phyloP scores from a whole-genome alignment of 23 tunicate species.

The Pegea sp. region DNA sequence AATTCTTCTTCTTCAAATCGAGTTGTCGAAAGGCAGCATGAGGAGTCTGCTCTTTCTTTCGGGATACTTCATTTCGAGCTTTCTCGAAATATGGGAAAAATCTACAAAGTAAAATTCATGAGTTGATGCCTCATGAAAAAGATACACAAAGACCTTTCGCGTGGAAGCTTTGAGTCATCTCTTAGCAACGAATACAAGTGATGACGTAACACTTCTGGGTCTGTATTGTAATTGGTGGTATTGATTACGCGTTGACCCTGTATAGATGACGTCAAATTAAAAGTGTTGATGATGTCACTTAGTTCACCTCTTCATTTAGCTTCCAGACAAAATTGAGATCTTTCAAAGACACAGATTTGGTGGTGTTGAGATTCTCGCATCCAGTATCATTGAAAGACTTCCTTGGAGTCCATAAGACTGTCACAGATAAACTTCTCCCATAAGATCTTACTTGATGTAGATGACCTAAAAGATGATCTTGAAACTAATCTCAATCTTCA shows the following conservation, averaged over 20 bases:
- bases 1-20: conserved; percentile 79
- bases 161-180: conserved; percentile 41
- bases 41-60: conserved; percentile 41
- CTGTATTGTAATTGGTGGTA: conserved; percentile 26
- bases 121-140: too few relatives aligned
- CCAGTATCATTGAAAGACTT: conserved; percentile 67
- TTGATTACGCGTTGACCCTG: conserved; percentile 76
- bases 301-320: conserved; percentile 20
- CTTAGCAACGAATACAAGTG: conserved; percentile 51
- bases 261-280: too few relatives aligned
- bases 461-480: conserved; percentile 21
- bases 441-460: conserved; percentile 90
- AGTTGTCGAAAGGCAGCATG: conserved; percentile 91
- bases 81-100: conserved; percentile 59
- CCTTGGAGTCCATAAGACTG: conserved; percentile 72
- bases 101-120: too few relatives aligned
- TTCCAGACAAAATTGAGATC: conserved; percentile 62
- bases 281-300: too few relatives aligned
- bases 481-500: background rate
- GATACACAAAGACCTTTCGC: conserved; percentile 45
- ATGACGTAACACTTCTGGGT: conserved; percentile 62
- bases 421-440: conserved; percentile 71
- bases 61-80: conserved; percentile 61
- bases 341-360: conserved; percentile 10
- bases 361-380: conserved; percentile 23